These are phyloP conservation scores for Catonia carolina DNA, from an alignment of 2,888 invertebrate genomes.

Conservation along the genomic window DNA sequence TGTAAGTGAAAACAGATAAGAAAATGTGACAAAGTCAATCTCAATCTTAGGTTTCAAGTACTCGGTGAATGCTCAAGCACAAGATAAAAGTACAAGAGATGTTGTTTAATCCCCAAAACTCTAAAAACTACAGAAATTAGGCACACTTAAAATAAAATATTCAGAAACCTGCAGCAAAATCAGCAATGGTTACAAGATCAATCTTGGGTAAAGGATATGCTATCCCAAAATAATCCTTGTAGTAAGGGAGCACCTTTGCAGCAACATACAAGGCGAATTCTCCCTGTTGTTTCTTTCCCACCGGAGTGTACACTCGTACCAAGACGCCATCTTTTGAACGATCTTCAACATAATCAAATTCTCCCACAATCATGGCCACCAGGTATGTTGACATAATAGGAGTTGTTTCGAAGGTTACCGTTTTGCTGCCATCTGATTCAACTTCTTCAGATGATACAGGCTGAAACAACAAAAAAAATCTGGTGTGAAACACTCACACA, in stretches of 20 bases:
- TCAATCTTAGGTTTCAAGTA: no score
- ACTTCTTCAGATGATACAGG: conserved; percentile 39
- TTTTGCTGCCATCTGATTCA: conserved; percentile 43
- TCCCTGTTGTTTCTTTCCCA: conserved; percentile 88
- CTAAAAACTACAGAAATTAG: no score
- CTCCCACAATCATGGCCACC: conserved; percentile 89
- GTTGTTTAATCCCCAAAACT: no score
- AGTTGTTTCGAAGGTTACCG: conserved; percentile 69
- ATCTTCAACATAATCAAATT: conserved; percentile 88
- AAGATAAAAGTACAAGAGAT: no score
- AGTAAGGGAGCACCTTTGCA: conserved; percentile 86
- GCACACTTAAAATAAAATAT: no score
- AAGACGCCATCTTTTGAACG: conserved; percentile 73
- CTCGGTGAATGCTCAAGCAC: no score
- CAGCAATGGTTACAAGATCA: conserved; percentile 92
- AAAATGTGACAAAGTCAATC: no score
- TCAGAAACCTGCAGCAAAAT: conserved; percentile 75
- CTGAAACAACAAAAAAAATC: conserved; percentile 38
- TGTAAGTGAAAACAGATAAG: no score
- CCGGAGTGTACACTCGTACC: conserved; percentile 78
- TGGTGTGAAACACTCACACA: no score
- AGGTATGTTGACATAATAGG: conserved; percentile 95
- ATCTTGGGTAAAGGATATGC: conserved; percentile 94
- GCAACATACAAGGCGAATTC: conserved; percentile 87
- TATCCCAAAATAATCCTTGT: conserved; percentile 90